Evolutionary conservation across 2,113 vertebrate species (phyloP).

Genomic region (Herpailurus yagouaroundi): DNA sequence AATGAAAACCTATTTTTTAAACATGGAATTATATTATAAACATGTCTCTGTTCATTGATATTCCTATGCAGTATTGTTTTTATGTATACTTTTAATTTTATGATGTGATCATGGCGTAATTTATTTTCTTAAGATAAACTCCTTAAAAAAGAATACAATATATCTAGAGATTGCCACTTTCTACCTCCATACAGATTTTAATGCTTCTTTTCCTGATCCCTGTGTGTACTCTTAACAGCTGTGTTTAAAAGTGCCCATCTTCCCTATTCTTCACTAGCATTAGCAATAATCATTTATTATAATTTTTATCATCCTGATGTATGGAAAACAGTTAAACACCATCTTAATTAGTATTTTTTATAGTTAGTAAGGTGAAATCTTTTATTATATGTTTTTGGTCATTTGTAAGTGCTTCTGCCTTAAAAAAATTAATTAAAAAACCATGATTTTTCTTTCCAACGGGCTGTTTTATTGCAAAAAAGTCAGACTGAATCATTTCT

Average conservation of each 20-base stretch:
- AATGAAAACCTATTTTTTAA: background rate
- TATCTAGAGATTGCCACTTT: background rate
- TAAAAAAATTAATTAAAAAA: background rate
- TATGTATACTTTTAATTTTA: background rate
- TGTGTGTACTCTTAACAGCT: background rate
- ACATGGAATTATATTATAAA: background rate
- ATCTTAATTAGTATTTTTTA: conserved; percentile 14
- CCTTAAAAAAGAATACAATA: background rate
- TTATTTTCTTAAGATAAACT: conserved; percentile 17
- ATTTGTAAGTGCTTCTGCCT: conserved; percentile 17
- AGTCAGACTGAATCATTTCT: background rate
- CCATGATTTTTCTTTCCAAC: background rate
- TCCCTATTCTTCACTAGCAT: background rate
- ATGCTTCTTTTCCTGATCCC: background rate
- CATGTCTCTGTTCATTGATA: background rate
- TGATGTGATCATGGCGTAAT: background rate
- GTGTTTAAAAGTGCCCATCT: background rate
- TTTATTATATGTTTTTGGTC: background rate
- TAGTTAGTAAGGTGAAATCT: background rate
- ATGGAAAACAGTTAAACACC: background rate
- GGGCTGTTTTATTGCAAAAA: conserved; percentile 6
- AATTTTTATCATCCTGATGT: background rate
- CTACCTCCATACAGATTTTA: background rate
- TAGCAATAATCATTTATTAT: background rate
- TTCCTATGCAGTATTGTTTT: background rate